A percentile compares a stretch with the other conserved stretches of the same genome.
phyloP scores from a whole-genome alignment of 1,140 invertebrate genomes.

The Heterodera schachtii region DNA sequence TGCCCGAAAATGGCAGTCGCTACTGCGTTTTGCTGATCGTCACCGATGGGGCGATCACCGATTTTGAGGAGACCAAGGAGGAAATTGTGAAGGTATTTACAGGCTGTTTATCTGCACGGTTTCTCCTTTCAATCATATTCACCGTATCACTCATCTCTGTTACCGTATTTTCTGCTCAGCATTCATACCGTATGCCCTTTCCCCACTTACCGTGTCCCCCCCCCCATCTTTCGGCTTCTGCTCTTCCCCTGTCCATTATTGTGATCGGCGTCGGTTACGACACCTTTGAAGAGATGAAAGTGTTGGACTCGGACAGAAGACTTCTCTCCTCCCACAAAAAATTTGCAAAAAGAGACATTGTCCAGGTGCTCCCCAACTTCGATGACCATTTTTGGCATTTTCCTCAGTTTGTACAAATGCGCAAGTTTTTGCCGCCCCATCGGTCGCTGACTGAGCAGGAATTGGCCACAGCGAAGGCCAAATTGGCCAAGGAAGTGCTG shows the following conservation, averaged over 20 bases:
- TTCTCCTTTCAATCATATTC: neutral
- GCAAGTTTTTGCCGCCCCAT: constrained; percentile 57
- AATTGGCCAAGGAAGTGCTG: constrained; percentile 57
- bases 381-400: neutral
- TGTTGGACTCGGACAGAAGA: constrained; percentile 48
- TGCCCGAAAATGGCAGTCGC: constrained; percentile 67
- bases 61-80: constrained; percentile 73
- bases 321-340: constrained; percentile 51
- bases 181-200: too few species aligned
- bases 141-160: too few species aligned
- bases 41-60: constrained; percentile 75
- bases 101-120: constrained; percentile 40
- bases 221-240: constrained; percentile 42
- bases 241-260: constrained; percentile 56
- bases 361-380: constrained; percentile 29
- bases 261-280: constrained; percentile 59
- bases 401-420: constrained; percentile 59
- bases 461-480: constrained; percentile 44
- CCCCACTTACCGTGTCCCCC: too few species aligned
- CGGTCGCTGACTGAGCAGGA: constrained; percentile 51
- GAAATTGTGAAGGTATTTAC: constrained; percentile 68
- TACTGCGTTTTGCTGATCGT: constrained; percentile 74
- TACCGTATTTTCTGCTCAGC: too few species aligned
- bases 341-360: constrained; percentile 53
- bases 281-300: constrained; percentile 59